Conservation (phyloP, 2,113 vertebrate genomes). For the Semicossyphus pulcher region DNA sequence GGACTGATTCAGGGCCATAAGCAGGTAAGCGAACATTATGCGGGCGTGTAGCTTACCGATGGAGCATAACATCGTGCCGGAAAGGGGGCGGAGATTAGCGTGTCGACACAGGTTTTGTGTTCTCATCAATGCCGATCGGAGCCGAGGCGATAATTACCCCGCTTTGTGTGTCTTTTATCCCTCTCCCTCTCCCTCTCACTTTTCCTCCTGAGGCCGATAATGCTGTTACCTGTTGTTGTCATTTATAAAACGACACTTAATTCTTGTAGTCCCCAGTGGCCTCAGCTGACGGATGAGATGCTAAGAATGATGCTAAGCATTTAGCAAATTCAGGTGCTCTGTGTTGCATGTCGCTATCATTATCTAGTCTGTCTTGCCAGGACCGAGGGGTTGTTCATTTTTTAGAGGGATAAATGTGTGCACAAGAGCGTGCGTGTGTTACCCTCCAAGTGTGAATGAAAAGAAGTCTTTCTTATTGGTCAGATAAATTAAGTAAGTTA, state of each 20-base stretch:
- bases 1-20: no score
- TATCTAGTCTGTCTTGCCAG: constrained; percentile 34
- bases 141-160: no score
- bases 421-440: not conserved
- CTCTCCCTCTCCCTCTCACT: constrained; percentile 3
- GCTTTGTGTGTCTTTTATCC: not conserved
- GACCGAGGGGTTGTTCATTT: constrained; percentile 22
- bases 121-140: no score
- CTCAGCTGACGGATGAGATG: constrained; percentile 32
- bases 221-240: constrained; percentile 44
- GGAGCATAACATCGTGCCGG: no score
- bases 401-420: not conserved
- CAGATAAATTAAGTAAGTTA: no score
- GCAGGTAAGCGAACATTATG: no score
- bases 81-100: no score
- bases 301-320: constrained; percentile 59
- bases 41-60: no score
- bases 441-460: not conserved
- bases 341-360: constrained; percentile 51
- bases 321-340: constrained; percentile 60
- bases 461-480: not conserved
- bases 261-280: constrained; percentile 23
- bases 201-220: not conserved
- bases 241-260: constrained; percentile 42
- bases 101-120: no score